Conservation (phyloP, 2,113 vertebrate genomes). For the Seriola aureovittata region DNA sequence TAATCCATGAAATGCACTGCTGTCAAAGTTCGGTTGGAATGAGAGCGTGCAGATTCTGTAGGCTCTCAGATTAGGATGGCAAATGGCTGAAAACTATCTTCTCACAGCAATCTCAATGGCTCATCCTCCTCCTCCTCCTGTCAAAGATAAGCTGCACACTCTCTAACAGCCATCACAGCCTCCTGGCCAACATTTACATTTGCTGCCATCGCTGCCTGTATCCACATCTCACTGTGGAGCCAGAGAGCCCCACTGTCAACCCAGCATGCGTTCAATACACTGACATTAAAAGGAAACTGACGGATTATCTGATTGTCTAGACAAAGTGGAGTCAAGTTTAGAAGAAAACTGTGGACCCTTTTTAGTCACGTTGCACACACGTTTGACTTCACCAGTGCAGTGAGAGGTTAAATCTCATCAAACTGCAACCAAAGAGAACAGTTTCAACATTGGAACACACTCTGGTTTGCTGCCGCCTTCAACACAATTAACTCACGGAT, state of each 20-base stretch:
- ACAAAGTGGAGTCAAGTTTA: neutral
- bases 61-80: conserved; percentile 20
- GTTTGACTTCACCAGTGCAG: conserved; percentile 14
- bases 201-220: neutral
- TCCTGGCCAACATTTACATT: conserved; percentile 16
- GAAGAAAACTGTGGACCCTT: neutral
- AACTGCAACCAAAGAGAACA: conserved; percentile 7
- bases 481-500: conserved; percentile 19
- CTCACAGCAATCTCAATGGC: conserved; percentile 14
- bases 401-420: conserved; percentile 16
- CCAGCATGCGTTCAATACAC: neutral
- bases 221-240: neutral
- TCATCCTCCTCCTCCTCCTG: conserved; percentile 25
- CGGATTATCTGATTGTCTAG: neutral
- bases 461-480: neutral
- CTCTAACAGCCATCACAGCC: conserved; percentile 11
- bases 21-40: conserved; percentile 28
- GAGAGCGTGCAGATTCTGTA: conserved; percentile 15
- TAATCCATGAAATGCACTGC: conserved; percentile 61
- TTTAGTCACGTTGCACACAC: neutral
- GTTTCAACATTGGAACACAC: conserved; percentile 2
- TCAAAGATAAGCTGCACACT: conserved; percentile 21
- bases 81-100: conserved; percentile 20
- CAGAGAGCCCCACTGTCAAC: neutral
- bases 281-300: conserved; percentile 1